phyloP scores from a whole-genome alignment of 2,113 vertebrate species.

The Apus apus region DNA sequence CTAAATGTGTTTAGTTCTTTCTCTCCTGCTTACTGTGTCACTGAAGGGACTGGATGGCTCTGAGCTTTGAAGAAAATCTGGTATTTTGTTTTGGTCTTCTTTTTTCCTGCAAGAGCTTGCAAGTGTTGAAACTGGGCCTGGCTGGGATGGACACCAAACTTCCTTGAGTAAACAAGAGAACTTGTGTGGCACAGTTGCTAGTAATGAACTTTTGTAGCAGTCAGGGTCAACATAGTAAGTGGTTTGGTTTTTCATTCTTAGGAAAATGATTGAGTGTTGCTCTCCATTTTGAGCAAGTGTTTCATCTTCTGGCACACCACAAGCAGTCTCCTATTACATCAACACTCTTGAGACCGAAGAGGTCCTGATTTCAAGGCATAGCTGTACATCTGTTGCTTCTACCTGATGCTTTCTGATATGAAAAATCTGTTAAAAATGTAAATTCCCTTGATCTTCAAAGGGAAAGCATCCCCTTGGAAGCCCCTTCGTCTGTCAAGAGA shows the following conservation, averaged over 20 bases:
- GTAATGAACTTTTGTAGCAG: neutral
- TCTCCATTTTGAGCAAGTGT: neutral
- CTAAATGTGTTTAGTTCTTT: neutral
- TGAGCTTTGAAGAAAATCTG: fast-evolving
- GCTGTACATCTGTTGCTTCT: neutral
- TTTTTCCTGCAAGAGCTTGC: neutral
- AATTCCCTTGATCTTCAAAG: neutral
- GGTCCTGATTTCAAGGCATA: neutral
- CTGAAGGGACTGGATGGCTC: neutral
- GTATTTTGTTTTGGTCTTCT: neutral
- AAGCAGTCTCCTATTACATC: neutral
- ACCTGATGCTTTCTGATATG: neutral
- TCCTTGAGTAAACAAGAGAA: neutral
- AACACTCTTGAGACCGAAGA: neutral
- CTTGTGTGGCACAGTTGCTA: neutral
- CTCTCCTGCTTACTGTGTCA: neutral
- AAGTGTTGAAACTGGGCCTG: neutral
- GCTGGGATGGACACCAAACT: neutral
- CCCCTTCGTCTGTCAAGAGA: neutral
- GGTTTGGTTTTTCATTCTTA: neutral
- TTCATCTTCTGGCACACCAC: neutral
- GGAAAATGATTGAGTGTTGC: neutral
- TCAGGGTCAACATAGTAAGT: neutral
- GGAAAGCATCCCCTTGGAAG: neutral
- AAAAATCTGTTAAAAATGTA: neutral